Evolutionary conservation across 1,140 invertebrate genomes (phyloP).

Genomic region (Aphaenogaster ashmeadi): DNA sequence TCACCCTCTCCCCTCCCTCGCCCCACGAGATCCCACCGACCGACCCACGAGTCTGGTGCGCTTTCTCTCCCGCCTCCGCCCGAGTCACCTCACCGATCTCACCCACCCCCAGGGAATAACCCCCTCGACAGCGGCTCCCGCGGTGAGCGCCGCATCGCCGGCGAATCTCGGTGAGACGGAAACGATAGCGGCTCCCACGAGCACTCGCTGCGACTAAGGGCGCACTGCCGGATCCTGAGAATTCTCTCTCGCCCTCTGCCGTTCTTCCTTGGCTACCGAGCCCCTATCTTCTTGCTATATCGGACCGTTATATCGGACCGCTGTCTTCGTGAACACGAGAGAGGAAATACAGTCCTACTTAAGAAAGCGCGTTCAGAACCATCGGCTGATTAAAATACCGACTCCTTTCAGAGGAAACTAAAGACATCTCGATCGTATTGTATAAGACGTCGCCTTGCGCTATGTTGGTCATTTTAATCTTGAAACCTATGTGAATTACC

Average conservation of each 20-base stretch:
- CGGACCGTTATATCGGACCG: background rate
- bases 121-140: constrained; percentile 66
- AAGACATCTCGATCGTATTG: background rate
- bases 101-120: constrained; percentile 83
- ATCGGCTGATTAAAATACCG: constrained; percentile 11
- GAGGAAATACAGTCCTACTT: background rate
- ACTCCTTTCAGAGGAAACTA: background rate
- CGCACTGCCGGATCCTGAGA: constrained; percentile 58
- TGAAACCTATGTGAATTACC: background rate
- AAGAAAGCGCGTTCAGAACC: background rate
- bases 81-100: constrained; percentile 81
- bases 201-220: constrained; percentile 55
- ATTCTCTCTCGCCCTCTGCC: constrained; percentile 52
- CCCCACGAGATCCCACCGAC: constrained; percentile 45
- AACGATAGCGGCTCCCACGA: constrained; percentile 63
- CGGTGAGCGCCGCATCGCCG: constrained; percentile 67
- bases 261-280: constrained; percentile 18
- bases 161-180: constrained; percentile 69
- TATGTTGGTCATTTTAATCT: background rate
- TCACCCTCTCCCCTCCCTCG: constrained; percentile 31
- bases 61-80: constrained; percentile 74
- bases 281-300: background rate
- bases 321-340: constrained; percentile 8
- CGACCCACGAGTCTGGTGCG: constrained; percentile 71
- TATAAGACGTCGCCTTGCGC: background rate